Evolutionary conservation across 2,888 invertebrate species (phyloP).

Genomic region (Drosophila kambysellisi): DNA sequence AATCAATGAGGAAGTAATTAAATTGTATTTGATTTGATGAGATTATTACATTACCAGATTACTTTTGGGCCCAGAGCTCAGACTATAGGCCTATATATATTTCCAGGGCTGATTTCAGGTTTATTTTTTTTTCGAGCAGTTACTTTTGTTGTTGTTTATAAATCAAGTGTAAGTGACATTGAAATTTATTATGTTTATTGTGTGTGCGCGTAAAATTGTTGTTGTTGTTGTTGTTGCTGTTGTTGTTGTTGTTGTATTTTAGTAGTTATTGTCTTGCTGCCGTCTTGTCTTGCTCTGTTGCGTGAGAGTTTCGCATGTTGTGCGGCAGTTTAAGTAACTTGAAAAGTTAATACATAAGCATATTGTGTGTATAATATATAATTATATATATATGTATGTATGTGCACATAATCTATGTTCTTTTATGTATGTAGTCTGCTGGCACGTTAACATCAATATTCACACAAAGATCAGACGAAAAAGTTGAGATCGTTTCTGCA

Average conservation of each 20-base stretch:
- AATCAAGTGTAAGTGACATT: slow-evolving; percentile 81
- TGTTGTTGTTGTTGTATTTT: slow-evolving; percentile 24
- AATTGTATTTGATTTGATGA: slow-evolving; percentile 51
- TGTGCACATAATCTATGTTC: not conserved
- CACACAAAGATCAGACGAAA: not conserved
- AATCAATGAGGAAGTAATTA: slow-evolving; percentile 78
- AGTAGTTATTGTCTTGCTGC: slow-evolving; percentile 27
- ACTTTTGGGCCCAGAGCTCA: slow-evolving; percentile 14
- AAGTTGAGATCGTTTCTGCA: not conserved
- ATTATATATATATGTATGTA: not conserved
- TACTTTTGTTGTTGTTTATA: slow-evolving; percentile 52
- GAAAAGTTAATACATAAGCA: slow-evolving; percentile 6
- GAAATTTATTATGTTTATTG: slow-evolving; percentile 70
- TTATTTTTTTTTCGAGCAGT: slow-evolving; percentile 3
- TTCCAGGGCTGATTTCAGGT: not conserved
- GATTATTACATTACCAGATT: slow-evolving; percentile 29
- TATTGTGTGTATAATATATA: slow-evolving; percentile 3
- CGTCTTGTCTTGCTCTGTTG: slow-evolving; percentile 70
- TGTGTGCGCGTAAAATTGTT: slow-evolving; percentile 20
- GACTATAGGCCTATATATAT: slow-evolving; percentile 2
- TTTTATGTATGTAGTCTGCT: not conserved
- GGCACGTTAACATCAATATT: not conserved
- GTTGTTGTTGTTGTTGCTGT: slow-evolving; percentile 15
- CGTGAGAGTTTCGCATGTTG: slow-evolving; percentile 76
- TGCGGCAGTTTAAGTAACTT: slow-evolving; percentile 47